Evolutionary conservation across 2,797 vertebrate species (phyloP).

Genomic region (Yasuhikotakia modesta): DNA sequence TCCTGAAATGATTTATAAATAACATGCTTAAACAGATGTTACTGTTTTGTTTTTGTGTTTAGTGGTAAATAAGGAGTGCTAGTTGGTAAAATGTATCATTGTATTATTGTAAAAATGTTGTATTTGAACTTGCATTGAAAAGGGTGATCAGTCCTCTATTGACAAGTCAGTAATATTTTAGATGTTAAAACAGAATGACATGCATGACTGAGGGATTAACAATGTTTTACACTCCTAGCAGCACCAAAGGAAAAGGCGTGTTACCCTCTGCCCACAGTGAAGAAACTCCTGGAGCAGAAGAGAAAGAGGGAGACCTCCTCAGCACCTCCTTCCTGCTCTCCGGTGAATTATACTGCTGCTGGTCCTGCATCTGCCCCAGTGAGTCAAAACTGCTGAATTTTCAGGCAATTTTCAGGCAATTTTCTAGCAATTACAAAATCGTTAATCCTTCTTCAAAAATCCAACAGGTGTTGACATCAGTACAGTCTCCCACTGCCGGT

Average conservation of each 20-base stretch:
- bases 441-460: slow-evolving; percentile 7
- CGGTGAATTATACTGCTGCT: slow-evolving; percentile 64
- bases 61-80: no score
- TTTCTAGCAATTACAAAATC: neutral
- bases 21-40: no score
- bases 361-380: slow-evolving; percentile 68
- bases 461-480: slow-evolving; percentile 65
- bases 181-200: neutral
- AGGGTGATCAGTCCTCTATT: no score
- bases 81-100: no score
- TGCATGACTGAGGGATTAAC: neutral
- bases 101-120: no score
- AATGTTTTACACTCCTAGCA: slow-evolving; percentile 55
- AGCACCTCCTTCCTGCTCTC: slow-evolving; percentile 63
- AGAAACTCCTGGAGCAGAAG: slow-evolving; percentile 90
- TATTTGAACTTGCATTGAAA: no score
- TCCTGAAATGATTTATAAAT: no score
- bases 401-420: neutral
- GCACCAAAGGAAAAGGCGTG: slow-evolving; percentile 82
- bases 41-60: no score
- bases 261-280: slow-evolving; percentile 86
- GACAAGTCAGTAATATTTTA: no score
- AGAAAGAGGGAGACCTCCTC: slow-evolving; percentile 79
- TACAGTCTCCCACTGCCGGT: slow-evolving; percentile 67
- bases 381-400: slow-evolving; percentile 53